Base-by-base conservation (phyloP, 2,888 invertebrate species). In the Drosophila histrio region DNA sequence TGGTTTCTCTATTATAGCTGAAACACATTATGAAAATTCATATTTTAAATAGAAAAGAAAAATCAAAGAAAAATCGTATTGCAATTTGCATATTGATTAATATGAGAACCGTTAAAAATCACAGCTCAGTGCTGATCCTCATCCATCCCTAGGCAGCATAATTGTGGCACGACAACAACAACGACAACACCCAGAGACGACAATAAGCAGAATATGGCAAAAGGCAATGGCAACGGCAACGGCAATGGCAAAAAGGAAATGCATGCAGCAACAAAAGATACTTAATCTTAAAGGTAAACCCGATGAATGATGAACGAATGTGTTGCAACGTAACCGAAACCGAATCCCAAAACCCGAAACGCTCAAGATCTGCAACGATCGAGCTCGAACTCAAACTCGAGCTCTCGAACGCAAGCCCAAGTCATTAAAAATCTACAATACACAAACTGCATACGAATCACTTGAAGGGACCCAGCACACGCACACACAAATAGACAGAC, bases 391-490 rank as follows among this genome's bases (percentile, higher is more conserved):
- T 46, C 47, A 13, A 47, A 32, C 44, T 60, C 47, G 47, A 52
- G 52, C 73, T 68, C 78, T 78, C 56, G 71, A 85, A 73, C 85
- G 84, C 83, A 87, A 81, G 83, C 87, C 83, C 83, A 87, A 87
- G 82, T 84, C 83, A 84, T 84, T 84, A 85, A 84, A 87, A 87
- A 87, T 74, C 67, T 69, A 84, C 84, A 84, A 86, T 80, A 79
- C 83, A 80, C 79, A 83, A 87, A 87, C 85, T 79, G 87, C 85
- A 84, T 84, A 87, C 87, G 87, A 87, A 84, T 87, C 79, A 84
- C 82, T 79, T 71, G 68, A 79, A 75, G 71, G 79, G 77, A 66
- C 72, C 58, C 77, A 64, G 74, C 73, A 73, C 77, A 73, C 74
- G 54, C 66, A 57, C 56, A 72, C 64, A 64, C 53, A 59, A 32